Conservation (phyloP, 2,113 vertebrate species). For the Grallaria varia region DNA sequence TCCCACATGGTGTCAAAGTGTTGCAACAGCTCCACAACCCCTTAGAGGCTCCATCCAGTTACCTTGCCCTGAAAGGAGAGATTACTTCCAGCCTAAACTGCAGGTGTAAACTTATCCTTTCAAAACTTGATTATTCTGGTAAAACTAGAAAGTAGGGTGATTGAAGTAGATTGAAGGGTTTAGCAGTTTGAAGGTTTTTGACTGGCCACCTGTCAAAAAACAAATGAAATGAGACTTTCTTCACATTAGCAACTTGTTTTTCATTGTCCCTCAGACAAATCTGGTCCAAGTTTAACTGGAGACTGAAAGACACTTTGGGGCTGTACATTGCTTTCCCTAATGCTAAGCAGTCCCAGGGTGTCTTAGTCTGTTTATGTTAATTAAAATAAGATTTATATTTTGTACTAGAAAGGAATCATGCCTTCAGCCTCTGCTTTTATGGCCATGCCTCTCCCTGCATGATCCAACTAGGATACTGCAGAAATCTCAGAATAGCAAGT, state of each 20-base stretch:
- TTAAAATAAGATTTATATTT: neutral
- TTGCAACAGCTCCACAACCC: neutral
- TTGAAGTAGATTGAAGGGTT: neutral
- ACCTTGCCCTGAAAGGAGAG: neutral
- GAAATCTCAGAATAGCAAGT: slow-evolving; percentile 34
- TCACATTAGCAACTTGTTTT: neutral
- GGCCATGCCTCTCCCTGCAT: neutral
- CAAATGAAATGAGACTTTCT: neutral
- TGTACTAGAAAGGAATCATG: neutral
- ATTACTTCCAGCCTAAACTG: neutral
- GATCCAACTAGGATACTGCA: neutral
- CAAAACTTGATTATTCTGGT: neutral
- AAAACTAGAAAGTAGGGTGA: neutral
- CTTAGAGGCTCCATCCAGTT: neutral
- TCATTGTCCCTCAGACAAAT: neutral
- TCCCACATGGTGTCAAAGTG: neutral
- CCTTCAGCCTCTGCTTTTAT: neutral
- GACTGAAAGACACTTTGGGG: neutral
- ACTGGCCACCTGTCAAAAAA: neutral
- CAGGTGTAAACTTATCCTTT: neutral
- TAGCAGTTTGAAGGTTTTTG: too few species aligned
- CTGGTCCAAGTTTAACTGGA: neutral
- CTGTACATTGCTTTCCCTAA: neutral
- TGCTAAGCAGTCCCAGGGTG: neutral
- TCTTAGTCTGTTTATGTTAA: neutral